Base-by-base conservation (phyloP, 2,113 vertebrate species). In the Odocoileus virginianus region DNA sequence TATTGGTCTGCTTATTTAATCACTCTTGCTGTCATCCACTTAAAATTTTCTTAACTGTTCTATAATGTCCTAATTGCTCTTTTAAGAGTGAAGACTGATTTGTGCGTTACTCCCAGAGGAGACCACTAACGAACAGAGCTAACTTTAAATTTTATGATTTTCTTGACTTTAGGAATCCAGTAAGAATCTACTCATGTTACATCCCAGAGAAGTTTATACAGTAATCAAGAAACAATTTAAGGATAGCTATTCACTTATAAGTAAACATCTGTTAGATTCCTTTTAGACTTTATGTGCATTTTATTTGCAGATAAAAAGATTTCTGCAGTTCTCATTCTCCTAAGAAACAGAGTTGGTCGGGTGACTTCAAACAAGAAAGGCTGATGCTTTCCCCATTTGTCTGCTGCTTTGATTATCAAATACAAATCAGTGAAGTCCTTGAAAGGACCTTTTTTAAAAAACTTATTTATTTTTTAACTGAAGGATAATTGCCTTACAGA, bases 141-240 rank as follows among this genome's bases (percentile, higher is more conserved):
- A 57, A 78, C 16, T 88, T 91, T 60, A 95, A 94, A 89, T 83
- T 45, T 89, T 83, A 79, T 9, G 71, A 82, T 81, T 94, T 96
- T 90, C 74, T 89, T 91, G 47, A 94, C 30, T 79, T 93, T 5
- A 61, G 76, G 30, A 87, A 85, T 81, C 40, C 45, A 90, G 23
- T 54, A 84, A 83, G 74, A 93, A 94, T 92, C 52, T 94, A 74
- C 40, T 97, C 55, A 64, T 87, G 54, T 55, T 85, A 16, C 40
- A 58, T 95, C 61, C 15, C 27, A 55, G 74, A 76, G 43, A 60
- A 76, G 89, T 47, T 23, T 84, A 87, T 55, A 19, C 9, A 79
- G 7, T 36, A 47, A 11, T 45, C 45, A 28, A 33, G 43, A 87
- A 90, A 50, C 47, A 95, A 67, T 60, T 94, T 36, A 81, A 58